Evolutionary conservation across 2,113 vertebrate genomes (phyloP), one percentile per base, ranked within the genome.

Genomic region (Dolichallabes microphthalmus): DNA sequence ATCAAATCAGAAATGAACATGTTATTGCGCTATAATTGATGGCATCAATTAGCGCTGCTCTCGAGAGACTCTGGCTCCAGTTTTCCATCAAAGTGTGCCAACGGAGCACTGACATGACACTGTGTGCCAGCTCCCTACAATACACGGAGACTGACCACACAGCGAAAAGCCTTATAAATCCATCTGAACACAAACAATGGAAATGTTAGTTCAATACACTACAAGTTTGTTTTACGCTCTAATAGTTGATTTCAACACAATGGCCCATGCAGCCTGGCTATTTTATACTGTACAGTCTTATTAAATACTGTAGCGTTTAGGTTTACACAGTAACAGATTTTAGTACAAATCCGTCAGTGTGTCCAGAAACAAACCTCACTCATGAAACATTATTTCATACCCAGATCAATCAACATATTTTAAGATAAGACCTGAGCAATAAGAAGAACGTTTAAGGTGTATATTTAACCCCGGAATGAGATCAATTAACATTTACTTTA

Each of bases 41-140:
- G 74, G 58, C 50, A 87, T 87, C 80, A 89, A 82, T 87, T 85
- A 82, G 53, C 32, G 71, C 82, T 50, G 58, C 57, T 87, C 82
- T 84, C 85, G 6, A 75, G 79, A 75, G 79, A 75, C 32, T 35
- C 76, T 35, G 20, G 35, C 80, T 86, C 20, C 39, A 27, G 58
- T 80, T 35, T 77, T 88, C 64, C 74, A 79, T 66, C 63, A 85
- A 85, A 82, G 12, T 5, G 20, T 52, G 82, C 71, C 27, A 77
- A 86, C 55, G 60, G 55, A n/a, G 80, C 87, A 81, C 69, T 50
- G 20, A 77, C 20, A 32, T 55, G 79, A 86, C 82, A 85, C 82
- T 82, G 78, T 14, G 82, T 73, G 78, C 82, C 32, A 57, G 75
- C 61, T 27, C 69, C 27, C 4, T 35, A 25, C 68, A 55, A 39